Evolutionary conservation across 2,113 vertebrate species (phyloP), one percentile per base, ranked within the genome.

Genomic region (Daboia siamensis): DNA sequence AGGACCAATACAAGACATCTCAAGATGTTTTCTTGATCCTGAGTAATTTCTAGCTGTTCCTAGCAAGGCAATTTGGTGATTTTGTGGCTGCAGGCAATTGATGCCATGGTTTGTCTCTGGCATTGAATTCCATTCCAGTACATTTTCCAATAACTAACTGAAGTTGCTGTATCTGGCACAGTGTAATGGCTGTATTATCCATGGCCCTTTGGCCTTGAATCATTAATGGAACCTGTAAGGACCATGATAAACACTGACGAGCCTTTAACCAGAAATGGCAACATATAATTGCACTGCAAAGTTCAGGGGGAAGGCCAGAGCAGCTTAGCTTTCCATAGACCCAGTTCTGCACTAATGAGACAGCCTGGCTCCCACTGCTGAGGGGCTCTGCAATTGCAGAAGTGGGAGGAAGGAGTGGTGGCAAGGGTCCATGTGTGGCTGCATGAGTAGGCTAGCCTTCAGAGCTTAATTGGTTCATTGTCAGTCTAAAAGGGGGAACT

Each of bases 381-480:
- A 64, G 46, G 26, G 52, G 54, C 86, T 84, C 86, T 90, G 74
- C 61, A 80, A 86, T 54, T 93, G 46, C 48, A 46, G 13, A 86
- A 59, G 61, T 2, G 29, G 29, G 54, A 51, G 46, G 80, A 64
- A 80, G 21, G 80, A 33, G 4, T 21, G 21, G 64, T 59, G 33
- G 46, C 6, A 90, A 55, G 57, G 15, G 74, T n/a, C 88, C 51
- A 26, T 44, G 91, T 54, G 57, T 57, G 88, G 29, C 57, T 80
- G 51, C 84, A 48, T 93, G 90, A 92, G 87, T 87, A 17, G 84
- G 84, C 56, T 87, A 80, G 59, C 85, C 87, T 92, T 59, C 23
- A 56, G 59, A 56, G 51, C 57, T 87, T 93, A 93, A 90, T 87
- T 92, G 91, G 84, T 93, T 90, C 91, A 80, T 69, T 93, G 91